Base-by-base conservation (phyloP, 2,888 invertebrate genomes). In the Polydrusus tereticollis region DNA sequence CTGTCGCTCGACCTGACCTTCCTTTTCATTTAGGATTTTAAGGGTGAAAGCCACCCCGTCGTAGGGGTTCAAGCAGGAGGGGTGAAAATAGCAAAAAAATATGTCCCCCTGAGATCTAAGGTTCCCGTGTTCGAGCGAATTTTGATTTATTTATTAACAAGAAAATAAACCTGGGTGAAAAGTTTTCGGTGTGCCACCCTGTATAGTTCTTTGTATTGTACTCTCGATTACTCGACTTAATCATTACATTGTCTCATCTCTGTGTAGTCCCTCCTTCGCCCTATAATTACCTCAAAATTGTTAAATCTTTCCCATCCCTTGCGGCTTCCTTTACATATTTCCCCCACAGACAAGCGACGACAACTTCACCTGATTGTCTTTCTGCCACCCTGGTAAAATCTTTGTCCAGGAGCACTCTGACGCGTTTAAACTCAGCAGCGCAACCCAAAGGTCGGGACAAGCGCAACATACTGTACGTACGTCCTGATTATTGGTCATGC, bases 401-500 rank as follows among this genome's bases (percentile, higher is more conserved):
- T 52, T 58, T 71, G 71, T 70, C 71, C 71, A 65, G 45, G 71
- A 71, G 71, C 71, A 66, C 65, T 71, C 66, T 43, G 65, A 52
- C 66, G 71, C 71, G 71, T 71, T 71, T 66, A 71, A 71, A 41
- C 60, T 29, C 71, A 71, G 59, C 26, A 60, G 71, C 71, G 71
- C 71, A 71, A 71, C 65, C 23, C 71, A 60, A 60, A 66, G 71
- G 71, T 23, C 71, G 71, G 20, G 71, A 71, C 71, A 71, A 71
- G 71, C 71, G 71, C 71, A 66, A 71, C 66, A 38, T 59, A 36
- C 59, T 41, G 38, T 41, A 59, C 38, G 41, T 36, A 18, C 10
- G 38, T 59, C 16, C 20, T 67, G 60, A 60, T 60, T 68, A 68
- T 68, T 68, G 68, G 68, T 68, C 68, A 50, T 68, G 68, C 68